Percentiles rank a stretch among this genome's conserved stretches.
These are phyloP conservation scores for Chromoteleia sp. DNA, from an alignment of 2,888 invertebrate species.

Conservation along the genomic window DNA sequence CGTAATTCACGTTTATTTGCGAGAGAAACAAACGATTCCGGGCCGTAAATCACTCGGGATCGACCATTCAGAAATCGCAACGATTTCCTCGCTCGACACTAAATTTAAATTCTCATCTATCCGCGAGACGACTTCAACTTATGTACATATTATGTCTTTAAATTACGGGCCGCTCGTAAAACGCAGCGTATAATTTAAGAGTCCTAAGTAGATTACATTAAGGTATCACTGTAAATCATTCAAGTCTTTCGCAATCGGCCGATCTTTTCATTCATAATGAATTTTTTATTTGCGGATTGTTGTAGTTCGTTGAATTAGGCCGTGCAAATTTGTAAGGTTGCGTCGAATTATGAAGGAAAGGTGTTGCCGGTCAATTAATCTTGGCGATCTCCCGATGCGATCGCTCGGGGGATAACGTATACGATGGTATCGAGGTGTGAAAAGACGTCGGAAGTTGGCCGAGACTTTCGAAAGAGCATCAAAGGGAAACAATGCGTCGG, in stretches of 20 bases:
- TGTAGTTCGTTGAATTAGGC: conserved; percentile 9
- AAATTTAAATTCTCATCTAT: conserved; percentile 50
- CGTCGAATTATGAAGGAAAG: conserved; percentile 20
- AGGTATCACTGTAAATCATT: conserved; percentile 55
- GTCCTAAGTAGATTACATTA: conserved; percentile 63
- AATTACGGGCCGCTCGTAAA: conserved; percentile 57
- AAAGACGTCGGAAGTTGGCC: conserved; percentile 70
- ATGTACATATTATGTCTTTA: conserved; percentile 52
- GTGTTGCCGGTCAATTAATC: conserved; percentile 64
- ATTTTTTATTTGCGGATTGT: neutral
- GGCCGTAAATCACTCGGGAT: conserved; percentile 40
- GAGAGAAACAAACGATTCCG: conserved; percentile 11
- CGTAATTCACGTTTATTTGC: conserved; percentile 13
- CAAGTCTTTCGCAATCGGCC: conserved; percentile 13
- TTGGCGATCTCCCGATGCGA: conserved; percentile 54
- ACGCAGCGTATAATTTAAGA: conserved; percentile 55
- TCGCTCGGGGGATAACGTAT: conserved; percentile 36
- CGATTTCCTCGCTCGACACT: conserved; percentile 24
- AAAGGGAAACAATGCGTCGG: conserved; percentile 66
- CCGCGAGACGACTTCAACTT: conserved; percentile 31
- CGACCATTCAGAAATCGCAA: conserved; percentile 43
- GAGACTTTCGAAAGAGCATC: conserved; percentile 59
- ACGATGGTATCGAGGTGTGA: conserved; percentile 71
- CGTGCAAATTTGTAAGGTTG: conserved; percentile 22
- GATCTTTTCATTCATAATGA: conserved; percentile 15